Evolutionary conservation across 2,888 invertebrate species (phyloP).

Genomic region (Eupithecia insigniata): DNA sequence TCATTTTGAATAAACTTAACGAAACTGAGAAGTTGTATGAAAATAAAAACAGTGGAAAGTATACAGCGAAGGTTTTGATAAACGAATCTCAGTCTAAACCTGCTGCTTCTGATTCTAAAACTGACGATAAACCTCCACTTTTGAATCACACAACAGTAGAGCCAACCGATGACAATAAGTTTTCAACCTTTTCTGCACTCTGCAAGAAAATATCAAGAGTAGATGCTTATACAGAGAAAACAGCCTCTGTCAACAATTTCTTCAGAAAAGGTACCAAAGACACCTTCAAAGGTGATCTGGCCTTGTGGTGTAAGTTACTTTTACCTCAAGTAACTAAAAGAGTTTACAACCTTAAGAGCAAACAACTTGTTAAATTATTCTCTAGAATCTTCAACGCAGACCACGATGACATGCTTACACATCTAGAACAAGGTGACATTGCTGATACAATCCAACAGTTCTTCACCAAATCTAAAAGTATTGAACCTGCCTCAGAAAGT

Average conservation of each 20-base stretch:
- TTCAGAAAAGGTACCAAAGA: slow-evolving; percentile 86
- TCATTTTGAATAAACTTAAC: slow-evolving; percentile 86
- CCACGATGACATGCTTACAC: slow-evolving; percentile 92
- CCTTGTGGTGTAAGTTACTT: slow-evolving; percentile 92
- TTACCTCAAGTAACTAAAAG: slow-evolving; percentile 92
- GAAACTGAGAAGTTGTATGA: slow-evolving; percentile 84
- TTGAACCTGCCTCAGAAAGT: slow-evolving; percentile 87
- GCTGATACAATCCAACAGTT: slow-evolving; percentile 93
- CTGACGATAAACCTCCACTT: slow-evolving; percentile 31
- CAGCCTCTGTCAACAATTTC: slow-evolving; percentile 87
- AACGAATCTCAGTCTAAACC: slow-evolving; percentile 58
- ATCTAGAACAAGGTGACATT: slow-evolving; percentile 95
- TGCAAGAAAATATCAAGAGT: slow-evolving; percentile 91
- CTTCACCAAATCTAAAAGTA: slow-evolving; percentile 86
- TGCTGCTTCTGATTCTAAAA: slow-evolving; percentile 24
- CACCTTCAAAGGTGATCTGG: slow-evolving; percentile 90
- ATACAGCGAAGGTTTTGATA: slow-evolving; percentile 69
- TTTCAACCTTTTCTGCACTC: slow-evolving; percentile 90
- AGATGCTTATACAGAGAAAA: slow-evolving; percentile 92
- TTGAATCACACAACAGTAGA: slow-evolving; percentile 41
- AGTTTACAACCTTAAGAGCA: slow-evolving; percentile 96
- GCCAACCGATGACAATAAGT: slow-evolving; percentile 86
- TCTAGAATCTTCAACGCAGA: slow-evolving; percentile 90
- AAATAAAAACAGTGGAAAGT: slow-evolving; percentile 79
- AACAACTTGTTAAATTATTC: slow-evolving; percentile 95